phyloP scores from a whole-genome alignment of 1,140 invertebrate genomes.

The Maconellicoccus hirsutus region DNA sequence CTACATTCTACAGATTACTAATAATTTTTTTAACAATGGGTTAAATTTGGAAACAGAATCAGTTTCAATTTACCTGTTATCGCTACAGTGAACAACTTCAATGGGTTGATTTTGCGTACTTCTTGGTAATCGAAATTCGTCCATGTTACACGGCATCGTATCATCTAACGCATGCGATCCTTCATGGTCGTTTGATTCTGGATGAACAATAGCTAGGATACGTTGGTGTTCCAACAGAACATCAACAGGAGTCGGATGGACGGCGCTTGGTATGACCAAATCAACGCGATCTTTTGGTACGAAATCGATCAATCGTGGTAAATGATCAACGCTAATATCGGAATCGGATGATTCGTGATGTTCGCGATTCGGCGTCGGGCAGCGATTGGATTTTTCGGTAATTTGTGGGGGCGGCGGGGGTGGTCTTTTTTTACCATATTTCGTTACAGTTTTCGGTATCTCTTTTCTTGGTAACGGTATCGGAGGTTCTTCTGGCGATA shows the following conservation, averaged over 20 bases:
- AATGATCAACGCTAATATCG: slow-evolving; percentile 30
- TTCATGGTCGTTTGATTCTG: neutral
- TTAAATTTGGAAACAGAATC: too few species aligned
- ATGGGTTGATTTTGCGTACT: too few species aligned
- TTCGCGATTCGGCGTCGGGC: slow-evolving; percentile 24
- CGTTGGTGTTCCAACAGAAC: slow-evolving; percentile 25
- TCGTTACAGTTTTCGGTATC: slow-evolving; percentile 24
- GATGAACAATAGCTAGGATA: slow-evolving; percentile 24
- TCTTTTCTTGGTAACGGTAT: slow-evolving; percentile 30
- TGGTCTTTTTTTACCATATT: slow-evolving; percentile 36
- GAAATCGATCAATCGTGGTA: slow-evolving; percentile 54
- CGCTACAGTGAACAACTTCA: too few species aligned
- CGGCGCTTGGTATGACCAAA: slow-evolving; percentile 28
- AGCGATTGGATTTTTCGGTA: slow-evolving; percentile 32
- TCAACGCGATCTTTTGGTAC: slow-evolving; percentile 42
- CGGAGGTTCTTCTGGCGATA: slow-evolving; percentile 27
- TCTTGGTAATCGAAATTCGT: too few species aligned
- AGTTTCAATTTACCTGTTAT: too few species aligned
- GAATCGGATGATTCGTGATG: neutral
- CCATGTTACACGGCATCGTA: too few species aligned
- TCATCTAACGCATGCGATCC: neutral
- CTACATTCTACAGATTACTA: too few species aligned
- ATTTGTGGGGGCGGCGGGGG: slow-evolving; percentile 38
- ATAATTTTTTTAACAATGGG: too few species aligned
- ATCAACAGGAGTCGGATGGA: slow-evolving; percentile 27